Conservation (phyloP, 2,888 invertebrate genomes). For the Tenthredo livida region DNA sequence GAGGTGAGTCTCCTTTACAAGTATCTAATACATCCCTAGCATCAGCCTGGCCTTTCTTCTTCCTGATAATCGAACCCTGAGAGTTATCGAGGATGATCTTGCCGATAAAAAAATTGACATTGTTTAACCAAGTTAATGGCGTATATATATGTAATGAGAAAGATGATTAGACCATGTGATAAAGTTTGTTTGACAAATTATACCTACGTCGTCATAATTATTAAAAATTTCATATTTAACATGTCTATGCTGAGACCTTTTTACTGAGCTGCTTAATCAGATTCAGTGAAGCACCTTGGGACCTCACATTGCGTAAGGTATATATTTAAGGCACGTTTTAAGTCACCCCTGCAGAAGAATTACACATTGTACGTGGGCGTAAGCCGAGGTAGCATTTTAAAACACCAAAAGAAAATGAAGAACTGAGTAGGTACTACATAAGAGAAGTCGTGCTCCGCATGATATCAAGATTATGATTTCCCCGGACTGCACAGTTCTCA, state of each 20-base stretch:
- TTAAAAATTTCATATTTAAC: constrained; percentile 7
- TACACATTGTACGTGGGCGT: background rate
- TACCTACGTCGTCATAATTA: background rate
- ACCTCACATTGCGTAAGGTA: constrained; percentile 11
- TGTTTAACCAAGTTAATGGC: background rate
- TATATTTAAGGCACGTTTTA: background rate
- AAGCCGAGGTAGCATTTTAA: constrained; percentile 26
- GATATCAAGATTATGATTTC: constrained; percentile 30
- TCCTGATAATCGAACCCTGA: background rate
- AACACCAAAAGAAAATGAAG: constrained; percentile 5
- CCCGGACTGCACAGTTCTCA: background rate
- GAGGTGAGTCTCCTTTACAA: constrained; percentile 10
- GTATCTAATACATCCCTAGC: background rate
- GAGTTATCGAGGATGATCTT: background rate
- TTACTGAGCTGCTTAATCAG: constrained; percentile 14
- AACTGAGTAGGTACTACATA: constrained; percentile 7
- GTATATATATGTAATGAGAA: background rate
- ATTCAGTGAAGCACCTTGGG: constrained; percentile 45
- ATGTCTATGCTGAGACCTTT: background rate
- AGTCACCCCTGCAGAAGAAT: constrained; percentile 14
- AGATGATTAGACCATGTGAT: background rate
- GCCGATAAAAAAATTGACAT: background rate
- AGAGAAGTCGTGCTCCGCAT: constrained; percentile 8
- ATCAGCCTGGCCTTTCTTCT: background rate
- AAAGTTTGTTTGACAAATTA: background rate